Evolutionary conservation across 2,888 invertebrate species (phyloP), one percentile per base, ranked within the genome.

Genomic region (Himalopsyche kuldschensis): DNA sequence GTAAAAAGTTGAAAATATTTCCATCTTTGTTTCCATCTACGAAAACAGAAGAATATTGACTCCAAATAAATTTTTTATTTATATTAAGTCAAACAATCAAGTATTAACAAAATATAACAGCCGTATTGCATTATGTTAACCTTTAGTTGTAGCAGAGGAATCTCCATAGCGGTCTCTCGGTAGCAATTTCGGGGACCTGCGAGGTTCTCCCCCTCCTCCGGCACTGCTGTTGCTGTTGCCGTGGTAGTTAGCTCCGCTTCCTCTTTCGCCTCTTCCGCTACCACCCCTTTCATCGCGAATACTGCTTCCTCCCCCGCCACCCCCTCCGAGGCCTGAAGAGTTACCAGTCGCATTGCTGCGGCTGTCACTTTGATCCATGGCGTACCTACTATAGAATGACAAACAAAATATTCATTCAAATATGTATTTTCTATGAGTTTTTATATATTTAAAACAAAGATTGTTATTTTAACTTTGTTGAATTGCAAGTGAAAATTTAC

Each of bases 141-240:
- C 85, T 86, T 86, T 86, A 41, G 80, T 77, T 17, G 84, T n/a
- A 1, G 78, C 46, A 11, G 85, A 35, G 31, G 87, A 81, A 6
- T 88, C 88, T 15, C 86, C 79, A 84, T 90, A 92, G 90, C 88
- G 88, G 78, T 88, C 89, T 27, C 88, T 87, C 6, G 88, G 87
- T 6, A 88, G 24, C n/a, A 81, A 80, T 48, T 84, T 84, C 17
- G 84, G 85, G n/a, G 83, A 79, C 4, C 82, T 81, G 8, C 84
- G 84, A 32, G 84, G 31, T 24, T 80, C 80, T n/a, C 79, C 78
- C 1, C 75, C 55, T 6, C 83, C 35, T 15, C 76, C 83, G 27
- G 47, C 75, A 78, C 47, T 55, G 24, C 75, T 31, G 31, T 63
- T 20, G n/a, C 17, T 20, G 5, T 27, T 27, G n/a, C 27, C 10